Conservation (phyloP, 2,113 vertebrate species). For the Casuarius casuarius region DNA sequence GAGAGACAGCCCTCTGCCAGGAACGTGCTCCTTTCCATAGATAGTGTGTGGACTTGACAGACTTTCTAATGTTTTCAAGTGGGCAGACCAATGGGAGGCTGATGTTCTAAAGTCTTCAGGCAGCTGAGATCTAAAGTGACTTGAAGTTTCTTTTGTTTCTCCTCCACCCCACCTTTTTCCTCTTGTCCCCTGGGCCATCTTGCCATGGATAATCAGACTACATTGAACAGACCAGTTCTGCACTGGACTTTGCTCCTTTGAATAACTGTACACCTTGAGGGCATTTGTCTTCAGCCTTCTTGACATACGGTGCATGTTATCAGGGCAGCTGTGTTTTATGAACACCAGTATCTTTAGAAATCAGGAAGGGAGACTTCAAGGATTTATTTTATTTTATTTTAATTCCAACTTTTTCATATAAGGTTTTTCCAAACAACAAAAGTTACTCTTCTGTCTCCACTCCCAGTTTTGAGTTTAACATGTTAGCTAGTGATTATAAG, state of each 20-base stretch:
- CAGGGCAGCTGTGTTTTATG: slow-evolving; percentile 70
- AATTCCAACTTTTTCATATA: slow-evolving; percentile 43
- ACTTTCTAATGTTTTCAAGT: slow-evolving; percentile 73
- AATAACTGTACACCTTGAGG: slow-evolving; percentile 76
- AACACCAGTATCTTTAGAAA: slow-evolving; percentile 65
- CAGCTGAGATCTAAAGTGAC: slow-evolving; percentile 84
- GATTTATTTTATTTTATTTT: slow-evolving; percentile 33
- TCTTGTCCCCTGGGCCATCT: slow-evolving; percentile 60
- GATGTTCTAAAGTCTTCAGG: slow-evolving; percentile 76
- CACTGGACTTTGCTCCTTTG: slow-evolving; percentile 78
- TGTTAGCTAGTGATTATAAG: neutral
- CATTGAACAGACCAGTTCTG: slow-evolving; percentile 70
- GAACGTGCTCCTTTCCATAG: slow-evolving; percentile 68
- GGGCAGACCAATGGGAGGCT: slow-evolving; percentile 77
- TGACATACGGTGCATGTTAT: neutral
- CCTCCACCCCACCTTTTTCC: slow-evolving; percentile 33
- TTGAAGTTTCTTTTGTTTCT: slow-evolving; percentile 75
- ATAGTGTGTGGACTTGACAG: slow-evolving; percentile 72
- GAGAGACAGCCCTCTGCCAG: slow-evolving; percentile 68
- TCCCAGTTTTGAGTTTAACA: slow-evolving; percentile 26
- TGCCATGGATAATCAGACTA: slow-evolving; percentile 72
- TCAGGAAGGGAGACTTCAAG: slow-evolving; percentile 74
- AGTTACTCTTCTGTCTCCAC: slow-evolving; percentile 44
- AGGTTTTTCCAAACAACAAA: slow-evolving; percentile 32
- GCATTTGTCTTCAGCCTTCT: slow-evolving; percentile 69